Conservation (phyloP, 2,888 invertebrate genomes). For the Aporophyla lueneburgensis region DNA sequence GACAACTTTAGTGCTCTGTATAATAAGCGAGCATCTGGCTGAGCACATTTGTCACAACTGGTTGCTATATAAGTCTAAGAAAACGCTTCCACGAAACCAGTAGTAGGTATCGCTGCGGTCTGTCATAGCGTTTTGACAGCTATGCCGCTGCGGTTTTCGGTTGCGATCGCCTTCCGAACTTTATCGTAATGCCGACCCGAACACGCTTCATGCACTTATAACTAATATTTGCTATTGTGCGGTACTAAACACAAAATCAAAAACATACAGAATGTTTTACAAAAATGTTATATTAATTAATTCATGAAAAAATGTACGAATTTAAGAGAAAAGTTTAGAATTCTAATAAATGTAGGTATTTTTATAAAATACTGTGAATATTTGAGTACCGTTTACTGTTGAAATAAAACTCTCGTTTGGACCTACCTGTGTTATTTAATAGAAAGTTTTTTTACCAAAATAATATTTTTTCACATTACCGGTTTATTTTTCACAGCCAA, state of each 20-base stretch:
- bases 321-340: not conserved
- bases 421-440: not conserved
- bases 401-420: constrained; percentile 9
- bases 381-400: not conserved
- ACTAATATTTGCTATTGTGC: not conserved
- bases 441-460: constrained; percentile 6
- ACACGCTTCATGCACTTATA: not conserved
- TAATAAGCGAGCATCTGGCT: too few species aligned
- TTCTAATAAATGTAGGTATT: not conserved
- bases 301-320: too few species aligned
- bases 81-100: not conserved
- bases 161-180: not conserved
- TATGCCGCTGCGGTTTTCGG: not conserved
- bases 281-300: not conserved
- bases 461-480: constrained; percentile 3
- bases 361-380: not conserved
- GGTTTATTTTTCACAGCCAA: constrained; percentile 27
- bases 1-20: too few species aligned
- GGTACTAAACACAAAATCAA: not conserved
- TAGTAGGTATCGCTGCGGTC: not conserved
- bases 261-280: not conserved
- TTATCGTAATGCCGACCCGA: not conserved
- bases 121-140: not conserved
- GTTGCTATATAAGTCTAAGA: not conserved
- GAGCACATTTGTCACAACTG: too few species aligned